phyloP scores from a whole-genome alignment of 2,888 invertebrate genomes.

The Idaea straminata region DNA sequence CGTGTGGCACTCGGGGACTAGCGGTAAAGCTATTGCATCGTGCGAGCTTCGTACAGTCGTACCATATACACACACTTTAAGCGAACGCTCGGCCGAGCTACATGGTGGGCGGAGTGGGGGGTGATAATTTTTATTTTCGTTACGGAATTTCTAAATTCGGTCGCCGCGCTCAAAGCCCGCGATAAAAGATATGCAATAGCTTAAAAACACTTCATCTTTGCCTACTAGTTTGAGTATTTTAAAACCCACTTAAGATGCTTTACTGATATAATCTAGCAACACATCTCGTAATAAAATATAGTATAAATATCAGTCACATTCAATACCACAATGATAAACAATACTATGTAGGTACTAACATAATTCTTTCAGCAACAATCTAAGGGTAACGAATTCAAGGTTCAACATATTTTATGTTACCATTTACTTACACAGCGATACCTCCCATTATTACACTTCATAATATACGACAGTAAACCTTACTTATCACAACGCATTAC shows the following conservation, averaged over 20 bases:
- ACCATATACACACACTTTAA: too few relatives aligned
- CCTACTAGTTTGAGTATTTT: neutral
- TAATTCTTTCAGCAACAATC: neutral
- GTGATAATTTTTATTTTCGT: too few relatives aligned
- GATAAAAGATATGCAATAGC: too few relatives aligned
- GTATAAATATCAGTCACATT: neutral
- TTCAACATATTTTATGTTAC: conserved; percentile 30
- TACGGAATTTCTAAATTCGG: too few relatives aligned
- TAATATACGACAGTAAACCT: conserved; percentile 65
- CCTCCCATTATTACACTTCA: conserved; percentile 54
- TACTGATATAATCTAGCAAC: neutral
- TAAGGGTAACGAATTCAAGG: conserved; percentile 40
- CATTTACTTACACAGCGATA: conserved; percentile 36
- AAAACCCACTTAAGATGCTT: neutral
- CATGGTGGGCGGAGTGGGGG: too few relatives aligned
- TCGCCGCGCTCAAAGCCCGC: too few relatives aligned
- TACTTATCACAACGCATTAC: conserved; percentile 63
- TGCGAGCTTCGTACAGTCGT: too few relatives aligned
- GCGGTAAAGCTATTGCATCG: too few relatives aligned
- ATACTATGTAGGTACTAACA: neutral
- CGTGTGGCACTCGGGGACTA: too few relatives aligned
- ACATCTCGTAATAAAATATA: neutral
- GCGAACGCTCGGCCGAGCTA: too few relatives aligned
- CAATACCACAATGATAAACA: neutral
- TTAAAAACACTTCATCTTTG: neutral